Conservation (phyloP, 2,797 vertebrate species). For the Enteromius trimaculatus region DNA sequence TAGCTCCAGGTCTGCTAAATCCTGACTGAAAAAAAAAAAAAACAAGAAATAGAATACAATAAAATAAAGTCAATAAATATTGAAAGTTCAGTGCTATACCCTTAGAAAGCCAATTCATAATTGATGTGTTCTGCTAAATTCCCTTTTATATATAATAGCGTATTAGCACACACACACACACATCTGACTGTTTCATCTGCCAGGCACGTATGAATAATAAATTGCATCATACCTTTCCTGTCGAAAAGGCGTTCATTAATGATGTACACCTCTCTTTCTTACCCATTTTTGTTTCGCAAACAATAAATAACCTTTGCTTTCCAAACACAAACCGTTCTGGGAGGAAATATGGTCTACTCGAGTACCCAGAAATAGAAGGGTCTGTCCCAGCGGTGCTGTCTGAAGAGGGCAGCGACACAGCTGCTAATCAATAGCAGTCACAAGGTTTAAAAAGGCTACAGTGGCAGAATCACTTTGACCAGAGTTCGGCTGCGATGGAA, state of each 20-base stretch:
- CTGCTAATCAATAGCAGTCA: slow-evolving; percentile 47
- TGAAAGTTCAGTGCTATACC: background rate
- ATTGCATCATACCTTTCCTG: slow-evolving; percentile 17
- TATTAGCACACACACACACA: background rate
- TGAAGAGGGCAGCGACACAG: slow-evolving; percentile 29
- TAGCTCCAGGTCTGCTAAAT: background rate
- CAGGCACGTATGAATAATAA: slow-evolving; percentile 33
- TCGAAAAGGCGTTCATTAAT: slow-evolving; percentile 13
- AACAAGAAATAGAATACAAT: background rate
- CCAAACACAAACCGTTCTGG: slow-evolving; percentile 1
- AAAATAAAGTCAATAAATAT: slow-evolving; percentile 21
- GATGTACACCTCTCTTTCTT: slow-evolving; percentile 29
- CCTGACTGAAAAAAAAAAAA: background rate
- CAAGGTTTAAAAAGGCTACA: slow-evolving; percentile 33
- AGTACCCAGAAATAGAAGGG: slow-evolving; percentile 34
- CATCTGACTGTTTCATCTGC: background rate
- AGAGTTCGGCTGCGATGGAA: background rate
- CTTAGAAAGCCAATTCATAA: slow-evolving; percentile 29
- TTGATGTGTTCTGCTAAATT: slow-evolving; percentile 7
- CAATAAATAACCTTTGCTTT: slow-evolving; percentile 41
- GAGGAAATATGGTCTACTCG: slow-evolving; percentile 16
- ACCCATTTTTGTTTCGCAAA: background rate
- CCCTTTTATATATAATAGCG: slow-evolving; percentile 1
- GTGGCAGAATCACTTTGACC: slow-evolving; percentile 18
- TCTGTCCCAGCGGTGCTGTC: slow-evolving; percentile 6